Evolutionary conservation across 2,888 invertebrate genomes (phyloP), one percentile per base, ranked within the genome.

Genomic region (Ommatoiulus sabulosus): DNA sequence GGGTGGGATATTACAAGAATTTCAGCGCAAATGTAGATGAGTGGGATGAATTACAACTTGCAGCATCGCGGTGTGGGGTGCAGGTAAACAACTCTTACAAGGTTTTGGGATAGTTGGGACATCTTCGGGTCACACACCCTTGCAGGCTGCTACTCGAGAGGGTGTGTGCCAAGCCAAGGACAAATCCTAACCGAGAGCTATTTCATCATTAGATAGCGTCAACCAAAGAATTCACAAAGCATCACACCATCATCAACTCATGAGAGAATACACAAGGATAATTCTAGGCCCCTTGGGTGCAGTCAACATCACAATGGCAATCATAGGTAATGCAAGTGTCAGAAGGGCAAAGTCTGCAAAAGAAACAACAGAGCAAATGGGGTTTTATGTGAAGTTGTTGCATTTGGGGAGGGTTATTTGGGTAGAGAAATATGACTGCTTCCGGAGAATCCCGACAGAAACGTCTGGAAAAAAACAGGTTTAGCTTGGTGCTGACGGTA

Each of bases 361-460:
- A 88, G 88, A 88, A 88, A 88, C 88, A 88, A 88, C 88, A 88
- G 84, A 88, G 84, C 88, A 86, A 86, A 88, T 88, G 57, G 88
- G 88, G 84, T 57, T 88, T 86, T 85, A 85, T 17, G 84, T 20
- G 85, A 43, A 46, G 63, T 44, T 35, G 35, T 35, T 72, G 88
- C 44, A 57, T 44, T 87, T 17, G n/a, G 10, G 20, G 48, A 44
- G 48, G 48, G 20, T 15, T 35, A 35, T 35, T 35, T 35, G 35
- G 8, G 44, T 44, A 6, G 46, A 35, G 35, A 2, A 35, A 35
- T 35, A 35, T 35, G 35, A 35, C 48, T 87, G 46, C 46, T 20
- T 57, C 46, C 86, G 15, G 86, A 84, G 86, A 46, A 35, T 44
- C 86, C 48, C 86, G 86, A n/a, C 20, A 86, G 35, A 35, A 35